Conservation (phyloP, 2,113 vertebrate species). For the Rhinoderma darwinii region DNA sequence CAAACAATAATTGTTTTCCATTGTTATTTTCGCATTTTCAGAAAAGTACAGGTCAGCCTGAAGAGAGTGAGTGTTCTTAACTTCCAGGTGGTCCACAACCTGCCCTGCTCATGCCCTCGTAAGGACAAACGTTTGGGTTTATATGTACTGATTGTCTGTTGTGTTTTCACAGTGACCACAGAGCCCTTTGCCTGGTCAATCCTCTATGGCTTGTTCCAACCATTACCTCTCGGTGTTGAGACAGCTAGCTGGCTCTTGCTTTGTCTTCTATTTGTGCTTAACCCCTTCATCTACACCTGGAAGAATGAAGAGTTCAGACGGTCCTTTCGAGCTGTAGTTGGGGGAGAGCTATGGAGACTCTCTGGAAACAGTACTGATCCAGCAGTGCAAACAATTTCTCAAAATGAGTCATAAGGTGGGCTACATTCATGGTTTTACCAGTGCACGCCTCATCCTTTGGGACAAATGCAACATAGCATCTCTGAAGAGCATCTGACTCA, state of each 20-base stretch:
- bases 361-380: slow-evolving; percentile 62
- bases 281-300: slow-evolving; percentile 87
- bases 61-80: slow-evolving; percentile 87
- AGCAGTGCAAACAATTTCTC: slow-evolving; percentile 64
- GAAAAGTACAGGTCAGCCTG: slow-evolving; percentile 82
- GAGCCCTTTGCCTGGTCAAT: slow-evolving; percentile 83
- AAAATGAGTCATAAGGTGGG: slow-evolving; percentile 60
- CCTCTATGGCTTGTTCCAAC: slow-evolving; percentile 75
- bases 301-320: slow-evolving; percentile 87
- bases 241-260: slow-evolving; percentile 82
- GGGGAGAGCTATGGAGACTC: slow-evolving; percentile 64
- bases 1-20: slow-evolving; percentile 81
- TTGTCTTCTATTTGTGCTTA: slow-evolving; percentile 81
- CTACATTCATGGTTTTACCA: not conserved
- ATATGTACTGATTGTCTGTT: slow-evolving; percentile 82
- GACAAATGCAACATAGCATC: not conserved
- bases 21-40: slow-evolving; percentile 86
- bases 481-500: slow-evolving; percentile 29
- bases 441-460: not conserved
- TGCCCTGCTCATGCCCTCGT: slow-evolving; percentile 73
- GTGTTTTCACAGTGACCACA: slow-evolving; percentile 81
- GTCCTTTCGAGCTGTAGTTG: slow-evolving; percentile 78
- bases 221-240: slow-evolving; percentile 75
- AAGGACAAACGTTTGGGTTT: slow-evolving; percentile 81
- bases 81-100: slow-evolving; percentile 84